Evolutionary conservation across 1,140 invertebrate species (phyloP), one percentile per base, ranked within the genome.

Genomic region (Andrena cerasifolii): DNA sequence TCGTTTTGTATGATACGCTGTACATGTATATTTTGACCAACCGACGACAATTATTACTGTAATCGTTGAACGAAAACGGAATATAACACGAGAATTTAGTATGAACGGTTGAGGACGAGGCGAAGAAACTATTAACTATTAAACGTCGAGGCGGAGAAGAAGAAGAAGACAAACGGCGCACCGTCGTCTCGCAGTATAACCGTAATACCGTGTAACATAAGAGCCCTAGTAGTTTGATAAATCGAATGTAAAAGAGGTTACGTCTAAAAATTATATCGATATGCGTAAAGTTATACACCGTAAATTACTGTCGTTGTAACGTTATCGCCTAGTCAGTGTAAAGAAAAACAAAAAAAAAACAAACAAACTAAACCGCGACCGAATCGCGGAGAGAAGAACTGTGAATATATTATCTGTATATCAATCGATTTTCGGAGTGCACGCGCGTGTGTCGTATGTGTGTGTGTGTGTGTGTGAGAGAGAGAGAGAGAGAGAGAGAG

Each of bases 1-100:
- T 87, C 78, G 75, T 88, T 89, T 89, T 86, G 72, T 88, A 88
- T 67, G 78, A 84, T 75, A 80, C 70, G 78, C 77, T 83, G 66
- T 78, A 65, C 18, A 81, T 78, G 74, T 79, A 78, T 76, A 79
- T 82, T 77, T 80, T 76, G 77, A 85, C 77, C 84, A 86, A 84
- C 47, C 47, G 75, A 79, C 79, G 65, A 67, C 36, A 78, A 70
- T 77, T 68, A 43, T 67, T 75, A 62, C 18, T 24, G 26, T 68
- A 53, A 66, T 65, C 33, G 31, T 75, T 18, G 26, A 67, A 47
- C 16, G 18, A 28, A 21, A 21, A 14, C 2, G 0, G 6, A 6
- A 36, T 1, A 8, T 47, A 7, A 26, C 6, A 54, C 3, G 33
- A 28, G 47, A 56, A 40, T 59, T n/a, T n/a, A 18, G 26, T 26